Evolutionary conservation across 2,888 invertebrate species (phyloP).

Genomic region (Anoplius nigerrimus): DNA sequence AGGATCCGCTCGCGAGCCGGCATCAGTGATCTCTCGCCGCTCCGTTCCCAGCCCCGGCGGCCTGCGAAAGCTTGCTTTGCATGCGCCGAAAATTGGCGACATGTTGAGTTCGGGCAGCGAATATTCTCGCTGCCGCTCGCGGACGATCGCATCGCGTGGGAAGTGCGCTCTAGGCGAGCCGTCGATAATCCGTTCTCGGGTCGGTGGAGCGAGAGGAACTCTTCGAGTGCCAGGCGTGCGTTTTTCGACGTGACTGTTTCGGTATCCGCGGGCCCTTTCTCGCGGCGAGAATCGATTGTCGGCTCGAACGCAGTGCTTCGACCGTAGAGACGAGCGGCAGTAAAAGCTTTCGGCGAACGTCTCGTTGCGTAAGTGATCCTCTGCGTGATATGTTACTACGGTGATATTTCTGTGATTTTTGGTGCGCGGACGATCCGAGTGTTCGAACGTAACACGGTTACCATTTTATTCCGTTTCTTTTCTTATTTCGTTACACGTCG

Average conservation of each 20-base stretch:
- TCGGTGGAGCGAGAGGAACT: too few relatives aligned
- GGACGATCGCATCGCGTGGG: neutral
- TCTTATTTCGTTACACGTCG: neutral
- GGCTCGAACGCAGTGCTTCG: too few relatives aligned
- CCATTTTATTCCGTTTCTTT: conserved; percentile 5
- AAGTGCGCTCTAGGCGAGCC: too few relatives aligned
- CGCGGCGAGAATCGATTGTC: too few relatives aligned
- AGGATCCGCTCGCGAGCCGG: conserved; percentile 42
- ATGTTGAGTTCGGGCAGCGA: neutral
- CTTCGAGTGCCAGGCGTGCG: neutral
- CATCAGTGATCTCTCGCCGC: conserved; percentile 13
- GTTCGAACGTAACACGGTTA: conserved; percentile 18
- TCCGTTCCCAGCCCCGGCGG: conserved; percentile 2
- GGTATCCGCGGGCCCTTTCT: too few relatives aligned
- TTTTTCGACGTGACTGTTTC: neutral
- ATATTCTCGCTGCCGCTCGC: too few relatives aligned
- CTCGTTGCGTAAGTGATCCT: too few relatives aligned
- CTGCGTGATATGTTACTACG: too few relatives aligned
- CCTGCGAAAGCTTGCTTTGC: neutral
- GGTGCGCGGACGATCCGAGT: conserved; percentile 12
- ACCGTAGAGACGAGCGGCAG: too few relatives aligned
- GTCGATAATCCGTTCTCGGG: too few relatives aligned
- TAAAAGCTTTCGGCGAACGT: too few relatives aligned
- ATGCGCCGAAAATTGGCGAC: neutral
- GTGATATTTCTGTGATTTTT: conserved; percentile 10